phyloP scores from a whole-genome alignment of 2,888 invertebrate genomes.

The Ischnus inquisitorius region DNA sequence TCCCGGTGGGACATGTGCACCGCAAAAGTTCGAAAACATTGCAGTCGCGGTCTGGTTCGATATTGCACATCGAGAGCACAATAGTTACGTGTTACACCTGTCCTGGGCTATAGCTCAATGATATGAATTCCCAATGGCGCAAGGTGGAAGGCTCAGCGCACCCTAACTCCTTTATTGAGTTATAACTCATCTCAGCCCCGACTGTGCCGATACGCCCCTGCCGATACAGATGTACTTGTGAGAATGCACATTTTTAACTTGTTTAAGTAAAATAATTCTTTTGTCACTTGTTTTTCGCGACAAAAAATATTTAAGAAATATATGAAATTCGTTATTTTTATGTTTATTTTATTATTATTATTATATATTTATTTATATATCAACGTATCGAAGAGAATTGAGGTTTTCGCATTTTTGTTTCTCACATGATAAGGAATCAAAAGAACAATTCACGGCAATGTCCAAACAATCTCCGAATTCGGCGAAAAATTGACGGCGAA shows the following conservation, averaged over 20 bases:
- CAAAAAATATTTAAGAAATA: too few relatives aligned
- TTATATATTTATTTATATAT: background rate
- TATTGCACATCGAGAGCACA: slow-evolving; percentile 9
- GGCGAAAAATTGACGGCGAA: background rate
- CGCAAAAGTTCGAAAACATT: slow-evolving; percentile 52
- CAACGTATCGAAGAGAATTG: too few relatives aligned
- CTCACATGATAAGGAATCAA: background rate
- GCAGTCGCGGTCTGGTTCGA: slow-evolving; percentile 30
- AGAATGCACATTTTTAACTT: background rate
- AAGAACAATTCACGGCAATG: background rate
- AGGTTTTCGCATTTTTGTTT: background rate
- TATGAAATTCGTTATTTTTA: too few relatives aligned
- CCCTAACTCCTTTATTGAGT: background rate
- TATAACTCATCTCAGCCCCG: background rate
- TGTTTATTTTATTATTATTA: too few relatives aligned
- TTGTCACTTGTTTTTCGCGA: too few relatives aligned
- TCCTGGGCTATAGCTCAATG: slow-evolving; percentile 6
- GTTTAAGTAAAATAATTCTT: background rate
- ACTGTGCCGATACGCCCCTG: background rate
- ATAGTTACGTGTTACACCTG: slow-evolving; percentile 28
- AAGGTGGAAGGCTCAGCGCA: background rate
- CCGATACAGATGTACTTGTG: background rate
- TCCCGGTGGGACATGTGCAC: slow-evolving; percentile 40
- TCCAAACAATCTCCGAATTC: background rate
- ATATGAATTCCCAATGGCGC: slow-evolving; percentile 3